Base-by-base conservation (phyloP, 2,888 invertebrate species). In the Nemotelus nigrinus region DNA sequence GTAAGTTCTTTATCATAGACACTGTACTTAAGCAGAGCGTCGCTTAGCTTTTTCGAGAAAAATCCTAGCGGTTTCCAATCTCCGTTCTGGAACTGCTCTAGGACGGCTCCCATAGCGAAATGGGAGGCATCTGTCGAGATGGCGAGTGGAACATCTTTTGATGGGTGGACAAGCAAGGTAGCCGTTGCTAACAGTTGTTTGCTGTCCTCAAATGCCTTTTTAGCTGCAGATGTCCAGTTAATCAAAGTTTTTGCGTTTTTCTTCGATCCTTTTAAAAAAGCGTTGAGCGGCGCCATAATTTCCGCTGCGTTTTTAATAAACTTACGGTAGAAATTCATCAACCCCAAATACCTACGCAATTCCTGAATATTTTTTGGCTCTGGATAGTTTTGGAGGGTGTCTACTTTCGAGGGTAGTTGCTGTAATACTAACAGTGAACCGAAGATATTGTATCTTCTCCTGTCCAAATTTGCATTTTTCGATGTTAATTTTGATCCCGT, bases 1-100 rank as follows among this genome's bases (percentile, higher is more conserved):
- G 86, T 80, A 0, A 88, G 82, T 80, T 87, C 85, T 2, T 85
- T 50, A 78, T 25, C 25, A 25, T 25, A 25, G 25, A 25, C 25
- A 25, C 25, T 25, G 25, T 25, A 25, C 25, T 25, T 25, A 25
- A 25, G 25, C 25, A 1, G 25, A 25, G 25, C 1, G 25, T 25
- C 25, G 25, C 25, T 25, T 25, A 25, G 25, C 25, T 25, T 25
- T 25, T 25, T 25, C 25, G 25, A 25, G 25, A 25, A 25, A 25
- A 25, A 25, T 25, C 25, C 25, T 25, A 25, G 25, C 25, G 25
- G 25, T 25, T 25, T 25, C 25, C 25, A 25, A 25, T 25, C 25
- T 25, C 25, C 25, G 25, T 25, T 25, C 25, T 25, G 25, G 25
- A 25, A 25, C 0, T 25, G 25, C 25, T 25, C 25, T 25, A 25